A percentile compares a stretch with the other conserved stretches of the same genome.
Conservation (phyloP, 1,140 invertebrate species). For the Spodoptera litura region DNA sequence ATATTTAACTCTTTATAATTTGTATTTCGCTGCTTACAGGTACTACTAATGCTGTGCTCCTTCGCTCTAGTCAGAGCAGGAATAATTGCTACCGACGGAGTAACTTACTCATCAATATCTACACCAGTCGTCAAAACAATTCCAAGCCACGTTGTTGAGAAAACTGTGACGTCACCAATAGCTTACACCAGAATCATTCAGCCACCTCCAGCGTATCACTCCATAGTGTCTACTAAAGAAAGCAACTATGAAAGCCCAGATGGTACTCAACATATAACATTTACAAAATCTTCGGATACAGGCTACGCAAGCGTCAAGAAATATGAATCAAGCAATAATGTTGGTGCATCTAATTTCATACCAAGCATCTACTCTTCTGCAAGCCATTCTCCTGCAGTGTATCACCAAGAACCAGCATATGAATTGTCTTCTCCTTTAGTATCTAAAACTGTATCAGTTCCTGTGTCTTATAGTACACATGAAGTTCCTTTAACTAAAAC, state of each 20-base stretch:
- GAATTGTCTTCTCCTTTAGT: constrained; percentile 29
- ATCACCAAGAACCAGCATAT: constrained; percentile 13
- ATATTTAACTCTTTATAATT: background rate
- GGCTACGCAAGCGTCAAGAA: constrained; percentile 49
- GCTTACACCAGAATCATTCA: constrained; percentile 32
- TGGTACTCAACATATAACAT: constrained; percentile 48
- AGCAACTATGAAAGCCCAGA: constrained; percentile 46
- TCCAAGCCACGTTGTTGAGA: constrained; percentile 47
- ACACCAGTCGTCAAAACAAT: constrained; percentile 39
- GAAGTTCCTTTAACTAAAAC: constrained; percentile 30
- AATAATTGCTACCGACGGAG: constrained; percentile 35
- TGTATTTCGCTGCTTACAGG: constrained; percentile 46
- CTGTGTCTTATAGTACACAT: constrained; percentile 25
- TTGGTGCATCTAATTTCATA: constrained; percentile 29
- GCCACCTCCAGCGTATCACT: constrained; percentile 31
- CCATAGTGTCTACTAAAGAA: constrained; percentile 46
- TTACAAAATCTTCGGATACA: constrained; percentile 48
- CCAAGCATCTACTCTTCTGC: constrained; percentile 50
- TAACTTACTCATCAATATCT: constrained; percentile 39
- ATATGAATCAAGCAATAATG: constrained; percentile 35
- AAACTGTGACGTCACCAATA: constrained; percentile 17
- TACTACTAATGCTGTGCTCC: constrained; percentile 47
- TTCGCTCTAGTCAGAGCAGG: constrained; percentile 48
- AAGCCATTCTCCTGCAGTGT: constrained; percentile 35
- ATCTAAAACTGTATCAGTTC: constrained; percentile 16